A percentile compares a stretch with the other conserved stretches of the same genome.
Evolutionary conservation across 2,113 vertebrate genomes (phyloP).

Genomic region (Steatornis caripensis): DNA sequence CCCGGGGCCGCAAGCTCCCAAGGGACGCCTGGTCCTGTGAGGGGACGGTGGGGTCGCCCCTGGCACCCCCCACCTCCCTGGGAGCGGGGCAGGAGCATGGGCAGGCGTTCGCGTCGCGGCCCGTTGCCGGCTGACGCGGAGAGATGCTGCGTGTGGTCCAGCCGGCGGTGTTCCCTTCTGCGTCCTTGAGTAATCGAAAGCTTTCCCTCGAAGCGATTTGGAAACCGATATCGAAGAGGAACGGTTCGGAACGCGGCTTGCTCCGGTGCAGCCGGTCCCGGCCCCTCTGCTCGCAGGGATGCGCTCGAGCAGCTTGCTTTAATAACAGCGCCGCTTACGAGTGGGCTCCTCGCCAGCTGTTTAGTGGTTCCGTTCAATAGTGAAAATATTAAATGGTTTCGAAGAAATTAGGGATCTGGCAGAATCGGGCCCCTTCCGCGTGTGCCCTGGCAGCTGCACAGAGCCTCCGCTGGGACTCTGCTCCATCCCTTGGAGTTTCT

Average conservation of each 20-base stretch:
- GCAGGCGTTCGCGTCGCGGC: neutral
- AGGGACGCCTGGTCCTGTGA: neutral
- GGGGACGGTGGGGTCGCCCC: neutral
- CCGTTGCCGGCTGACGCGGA: neutral
- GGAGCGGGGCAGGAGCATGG: accelerated
- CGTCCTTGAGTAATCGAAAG: neutral
- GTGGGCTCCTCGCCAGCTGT: neutral
- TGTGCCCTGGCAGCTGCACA: constrained; percentile 34
- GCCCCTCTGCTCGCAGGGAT: neutral
- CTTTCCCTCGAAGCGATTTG: neutral
- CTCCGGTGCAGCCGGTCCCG: neutral
- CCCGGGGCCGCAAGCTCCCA: neutral
- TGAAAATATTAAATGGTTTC: constrained; percentile 27
- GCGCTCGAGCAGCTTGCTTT: neutral
- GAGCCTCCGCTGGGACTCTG: neutral
- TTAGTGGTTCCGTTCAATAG: neutral
- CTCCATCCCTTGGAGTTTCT: neutral
- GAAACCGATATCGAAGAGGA: neutral
- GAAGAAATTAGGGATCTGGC: constrained; percentile 33
- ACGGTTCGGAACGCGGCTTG: neutral
- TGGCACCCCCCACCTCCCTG: neutral
- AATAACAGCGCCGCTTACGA: neutral
- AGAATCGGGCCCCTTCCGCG: neutral
- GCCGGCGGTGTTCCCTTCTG: neutral
- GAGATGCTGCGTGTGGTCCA: neutral